Conservation (phyloP, 2,113 vertebrate genomes). For the Speoplatyrhinus poulsoni region DNA sequence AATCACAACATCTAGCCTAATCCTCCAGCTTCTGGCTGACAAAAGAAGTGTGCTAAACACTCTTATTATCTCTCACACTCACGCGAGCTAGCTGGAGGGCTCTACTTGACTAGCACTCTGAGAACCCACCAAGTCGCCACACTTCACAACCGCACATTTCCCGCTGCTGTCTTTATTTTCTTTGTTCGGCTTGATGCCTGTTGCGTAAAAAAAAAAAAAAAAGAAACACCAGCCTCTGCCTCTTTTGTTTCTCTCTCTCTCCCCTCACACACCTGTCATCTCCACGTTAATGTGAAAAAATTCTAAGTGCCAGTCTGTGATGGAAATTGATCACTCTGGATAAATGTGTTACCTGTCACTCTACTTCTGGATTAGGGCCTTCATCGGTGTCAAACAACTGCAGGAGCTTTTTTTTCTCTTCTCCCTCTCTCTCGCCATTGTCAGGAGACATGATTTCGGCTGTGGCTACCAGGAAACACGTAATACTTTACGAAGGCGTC, state of each 20-base stretch:
- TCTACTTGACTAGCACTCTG: constrained; percentile 49
- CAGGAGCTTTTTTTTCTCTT: constrained; percentile 46
- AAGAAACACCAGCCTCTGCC: constrained; percentile 17
- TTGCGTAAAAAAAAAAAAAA: constrained; percentile 17
- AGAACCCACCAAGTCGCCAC: constrained; percentile 40
- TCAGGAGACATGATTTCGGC: constrained; percentile 65
- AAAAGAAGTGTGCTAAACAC: constrained; percentile 52
- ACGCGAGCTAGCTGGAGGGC: constrained; percentile 55
- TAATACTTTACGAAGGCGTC: constrained; percentile 26
- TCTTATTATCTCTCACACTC: constrained; percentile 46
- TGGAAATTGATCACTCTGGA: constrained; percentile 47
- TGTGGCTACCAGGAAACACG: constrained; percentile 67
- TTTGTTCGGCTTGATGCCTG: constrained; percentile 53
- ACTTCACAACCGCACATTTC: constrained; percentile 59
- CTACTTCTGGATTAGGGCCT: constrained; percentile 63
- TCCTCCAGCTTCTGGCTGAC: constrained; percentile 25
- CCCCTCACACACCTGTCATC: constrained; percentile 49
- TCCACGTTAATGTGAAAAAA: constrained; percentile 54
- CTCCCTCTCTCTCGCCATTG: constrained; percentile 22
- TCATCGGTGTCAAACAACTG: constrained; percentile 62
- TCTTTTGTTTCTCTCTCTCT: constrained; percentile 25
- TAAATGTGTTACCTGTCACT: constrained; percentile 69
- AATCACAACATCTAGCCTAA: constrained; percentile 46
- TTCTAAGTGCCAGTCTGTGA: constrained; percentile 23
- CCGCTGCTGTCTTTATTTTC: constrained; percentile 61